Base-by-base conservation (phyloP, 2,888 invertebrate genomes). In the Patella depressa region DNA sequence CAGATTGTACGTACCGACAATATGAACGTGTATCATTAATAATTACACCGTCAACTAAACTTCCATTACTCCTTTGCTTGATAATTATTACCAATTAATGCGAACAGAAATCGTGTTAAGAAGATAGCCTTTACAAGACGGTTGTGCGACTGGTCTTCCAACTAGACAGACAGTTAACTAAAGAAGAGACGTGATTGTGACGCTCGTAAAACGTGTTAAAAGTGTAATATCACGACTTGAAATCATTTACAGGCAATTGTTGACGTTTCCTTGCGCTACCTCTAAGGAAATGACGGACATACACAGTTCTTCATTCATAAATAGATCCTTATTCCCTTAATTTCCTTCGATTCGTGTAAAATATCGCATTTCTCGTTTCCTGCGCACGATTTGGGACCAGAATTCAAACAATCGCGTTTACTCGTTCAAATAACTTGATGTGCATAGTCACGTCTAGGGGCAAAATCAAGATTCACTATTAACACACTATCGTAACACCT, bases 371-470 rank as follows among this genome's bases (percentile, higher is more conserved):
- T 57, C 72, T 73, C 45, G 65, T 76, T 76, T 71, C 71, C 53
- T 69, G 65, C 72, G 72, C 76, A 76, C 76, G 76, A 72, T 73
- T 53, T 53, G 54, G 34, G 72, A 72, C 45, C 34, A 53, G 76
- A 73, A 76, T 72, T 76, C 73, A 76, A 76, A 76, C 76, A 76
- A 76, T 59, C 76, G 53, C 65, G 65, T 65, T 65, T 65, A 65
- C 65, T 24, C 65, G 24, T 65, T 65, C 19, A 65, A 65, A 65
- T 65, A 65, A 24, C 65, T 19, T 19, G 65, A 65, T 65, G 65
- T 65, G 65, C 65, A 24, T 24, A 19, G 65, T 65, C 65, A 65
- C 65, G 65, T 65, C 24, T 14, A 24, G 19, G 19, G 3, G 24
- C 65, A 65, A 24, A 65, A 65, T 65, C 65, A 65, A 65, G 24